Evolutionary conservation across 2,797 vertebrate species (phyloP).

Genomic region (Onychomys arenicola): DNA sequence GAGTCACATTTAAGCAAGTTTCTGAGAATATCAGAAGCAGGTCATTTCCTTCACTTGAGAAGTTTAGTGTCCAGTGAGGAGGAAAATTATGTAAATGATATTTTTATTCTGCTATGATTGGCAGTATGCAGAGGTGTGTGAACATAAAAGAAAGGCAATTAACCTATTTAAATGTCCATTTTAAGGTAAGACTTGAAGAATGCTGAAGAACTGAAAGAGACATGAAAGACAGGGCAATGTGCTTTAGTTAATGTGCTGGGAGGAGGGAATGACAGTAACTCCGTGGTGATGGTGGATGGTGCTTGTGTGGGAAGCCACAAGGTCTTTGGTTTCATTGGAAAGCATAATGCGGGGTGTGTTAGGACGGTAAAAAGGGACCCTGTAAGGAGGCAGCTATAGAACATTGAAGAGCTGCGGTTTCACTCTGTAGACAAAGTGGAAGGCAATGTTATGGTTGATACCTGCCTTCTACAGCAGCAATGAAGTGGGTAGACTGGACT

Average conservation of each 20-base stretch:
- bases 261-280: no score
- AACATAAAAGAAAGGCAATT: not conserved
- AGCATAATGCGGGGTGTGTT: not conserved
- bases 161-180: not conserved
- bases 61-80: not conserved
- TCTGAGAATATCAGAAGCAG: not conserved
- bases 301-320: not conserved
- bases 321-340: not conserved
- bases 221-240: not conserved
- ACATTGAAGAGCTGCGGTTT: not conserved
- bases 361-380: not conserved
- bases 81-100: not conserved
- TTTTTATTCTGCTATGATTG: not conserved
- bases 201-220: not conserved
- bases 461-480: not conserved
- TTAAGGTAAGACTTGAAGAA: not conserved
- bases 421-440: not conserved
- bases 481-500: not conserved
- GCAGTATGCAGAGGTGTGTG: not conserved
- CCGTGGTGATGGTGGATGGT: no score
- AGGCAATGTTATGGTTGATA: not conserved
- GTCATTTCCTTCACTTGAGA: not conserved
- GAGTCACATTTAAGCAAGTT: not conserved
- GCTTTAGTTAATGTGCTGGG: not conserved
- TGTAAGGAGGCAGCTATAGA: not conserved